Conservation (phyloP, 1,140 invertebrate species). For the Sitobion miscanthi region DNA sequence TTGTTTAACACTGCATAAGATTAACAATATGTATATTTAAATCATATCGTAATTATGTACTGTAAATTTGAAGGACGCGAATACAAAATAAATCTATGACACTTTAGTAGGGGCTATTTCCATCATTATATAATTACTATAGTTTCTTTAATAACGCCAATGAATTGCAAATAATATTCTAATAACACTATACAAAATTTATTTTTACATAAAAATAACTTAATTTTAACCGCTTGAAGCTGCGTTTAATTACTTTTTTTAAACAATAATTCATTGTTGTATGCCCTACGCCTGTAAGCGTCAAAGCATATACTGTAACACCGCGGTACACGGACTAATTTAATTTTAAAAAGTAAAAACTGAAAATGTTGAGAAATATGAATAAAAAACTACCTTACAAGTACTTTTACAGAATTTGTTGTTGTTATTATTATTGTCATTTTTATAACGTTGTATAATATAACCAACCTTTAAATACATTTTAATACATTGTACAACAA, state of each 20-base stretch:
- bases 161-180: slow-evolving; percentile 12
- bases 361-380: neutral
- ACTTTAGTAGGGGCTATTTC: neutral
- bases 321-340: neutral
- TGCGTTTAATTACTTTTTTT: slow-evolving; percentile 31
- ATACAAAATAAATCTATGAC: slow-evolving; percentile 2
- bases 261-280: slow-evolving; percentile 31
- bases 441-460: slow-evolving; percentile 15
- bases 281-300: neutral
- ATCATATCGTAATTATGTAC: neutral
- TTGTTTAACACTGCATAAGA: neutral
- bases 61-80: neutral
- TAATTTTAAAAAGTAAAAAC: neutral
- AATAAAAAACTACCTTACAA: slow-evolving; percentile 4
- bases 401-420: neutral
- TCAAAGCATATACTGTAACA: neutral
- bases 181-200: neutral
- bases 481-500: slow-evolving; percentile 21
- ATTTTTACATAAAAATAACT: slow-evolving; percentile 26
- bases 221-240: slow-evolving; percentile 20
- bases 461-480: slow-evolving; percentile 15
- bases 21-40: neutral
- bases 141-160: neutral
- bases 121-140: neutral
- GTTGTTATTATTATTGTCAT: neutral